These are phyloP conservation scores for Glossosoma conforme DNA, from an alignment of 1,140 invertebrate genomes.

Conservation along the genomic window DNA sequence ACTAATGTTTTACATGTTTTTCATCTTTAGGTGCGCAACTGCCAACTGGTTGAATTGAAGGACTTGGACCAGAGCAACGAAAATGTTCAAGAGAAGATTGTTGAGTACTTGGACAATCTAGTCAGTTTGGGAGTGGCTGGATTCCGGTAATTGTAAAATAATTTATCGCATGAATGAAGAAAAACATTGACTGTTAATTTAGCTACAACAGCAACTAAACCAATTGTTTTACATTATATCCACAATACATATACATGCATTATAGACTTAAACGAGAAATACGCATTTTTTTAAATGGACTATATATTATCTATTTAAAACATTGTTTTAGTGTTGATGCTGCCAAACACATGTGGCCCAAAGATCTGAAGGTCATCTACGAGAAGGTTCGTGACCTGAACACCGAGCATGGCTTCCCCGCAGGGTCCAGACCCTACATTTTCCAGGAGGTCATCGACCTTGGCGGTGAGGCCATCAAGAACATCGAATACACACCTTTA, in stretches of 20 bases:
- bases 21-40: constrained; percentile 51
- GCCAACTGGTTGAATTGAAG: constrained; percentile 56
- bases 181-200: too few species aligned
- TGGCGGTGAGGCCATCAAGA: constrained; percentile 63
- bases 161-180: too few species aligned
- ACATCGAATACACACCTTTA: constrained; percentile 59
- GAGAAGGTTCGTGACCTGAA: constrained; percentile 57
- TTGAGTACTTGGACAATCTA: constrained; percentile 54
- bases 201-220: too few species aligned
- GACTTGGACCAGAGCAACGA: constrained; percentile 58
- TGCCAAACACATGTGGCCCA: constrained; percentile 79
- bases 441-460: constrained; percentile 81
- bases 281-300: too few species aligned
- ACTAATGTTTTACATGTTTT: neutral
- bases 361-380: constrained; percentile 61
- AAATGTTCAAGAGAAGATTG: constrained; percentile 54
- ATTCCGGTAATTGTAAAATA: constrained; percentile 45
- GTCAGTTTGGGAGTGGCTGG: constrained; percentile 65
- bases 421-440: constrained; percentile 57
- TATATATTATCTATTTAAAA: too few species aligned
- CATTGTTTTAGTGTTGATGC: constrained; percentile 56
- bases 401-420: constrained; percentile 54
- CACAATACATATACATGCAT: too few species aligned
- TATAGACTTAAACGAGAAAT: too few species aligned
- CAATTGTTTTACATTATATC: too few species aligned